Base-by-base conservation (phyloP, 2,113 vertebrate genomes). In the Capreolus pygargus region DNA sequence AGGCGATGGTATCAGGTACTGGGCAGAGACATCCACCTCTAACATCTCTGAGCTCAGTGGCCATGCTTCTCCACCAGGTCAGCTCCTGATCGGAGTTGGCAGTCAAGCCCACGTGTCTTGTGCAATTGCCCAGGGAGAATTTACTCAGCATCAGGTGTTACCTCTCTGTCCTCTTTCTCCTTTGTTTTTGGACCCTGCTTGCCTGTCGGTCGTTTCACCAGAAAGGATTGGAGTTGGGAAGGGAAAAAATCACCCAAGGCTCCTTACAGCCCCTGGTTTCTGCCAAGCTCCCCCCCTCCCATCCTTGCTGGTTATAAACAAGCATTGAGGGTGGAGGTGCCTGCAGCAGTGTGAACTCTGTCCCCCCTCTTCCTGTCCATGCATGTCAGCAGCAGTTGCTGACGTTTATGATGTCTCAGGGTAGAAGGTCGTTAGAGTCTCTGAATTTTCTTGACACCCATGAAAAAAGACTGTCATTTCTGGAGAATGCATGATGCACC, bases 101-200 rank as follows among this genome's bases (percentile, higher is more conserved):
- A 4, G 1, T 12, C 61, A 57, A n/a, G 33, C 76, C 28, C 0
- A 0, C 1, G 7, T 14, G 16, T 82, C 15, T 36, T 30, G 39
- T 39, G 2, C 54, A 19, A 0, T n/a, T 43, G 55, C 6, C 11
- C 2, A 1, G 13, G 6, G 33, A 39, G 21, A 36, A 16, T 28
- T 54, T 74, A 74, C 83, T 87, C 27, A 13, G 28, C 10, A 11
- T 23, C 0, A 28, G 85, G 9, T 25, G 2, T 86, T 43, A 9
- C 30, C 13, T 55, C 19, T 85, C 76, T 11, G 19, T 15, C 30
- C 19, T 39, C 39, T 6, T 21, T 14, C 43, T 54, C 39, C 16
- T 79, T 17, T 39, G 30, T 33, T 83, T 83, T 50, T n/a, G 60
- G 83, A 50, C 28, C 47, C 74, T 30, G 58, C 23, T 52, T 45